These are phyloP conservation scores for Saccopteryx leptura DNA, from an alignment of 2,113 vertebrate genomes.

Conservation along the genomic window DNA sequence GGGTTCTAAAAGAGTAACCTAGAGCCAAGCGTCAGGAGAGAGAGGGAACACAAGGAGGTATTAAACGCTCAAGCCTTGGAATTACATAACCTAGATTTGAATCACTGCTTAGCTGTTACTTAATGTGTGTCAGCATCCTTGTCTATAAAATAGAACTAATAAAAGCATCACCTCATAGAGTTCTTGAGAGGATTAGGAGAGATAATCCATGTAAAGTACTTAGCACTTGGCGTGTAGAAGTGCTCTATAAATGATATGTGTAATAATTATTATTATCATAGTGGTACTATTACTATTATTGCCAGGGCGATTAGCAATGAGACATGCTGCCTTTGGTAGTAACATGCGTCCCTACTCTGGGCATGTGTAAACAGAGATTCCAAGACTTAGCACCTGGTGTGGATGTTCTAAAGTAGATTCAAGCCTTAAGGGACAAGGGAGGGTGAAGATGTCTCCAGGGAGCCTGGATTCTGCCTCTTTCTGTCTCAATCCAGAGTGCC, in stretches of 20 bases:
- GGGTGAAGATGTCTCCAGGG: neutral
- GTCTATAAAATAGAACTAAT: neutral
- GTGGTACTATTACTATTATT: neutral
- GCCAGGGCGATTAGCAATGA: neutral
- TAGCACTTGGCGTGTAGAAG: neutral
- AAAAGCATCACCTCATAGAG: neutral
- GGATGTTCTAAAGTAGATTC: neutral
- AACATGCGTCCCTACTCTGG: neutral
- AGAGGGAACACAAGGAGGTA: neutral
- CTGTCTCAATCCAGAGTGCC: neutral
- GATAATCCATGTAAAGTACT: neutral
- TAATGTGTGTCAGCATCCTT: neutral
- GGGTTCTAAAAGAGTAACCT: neutral
- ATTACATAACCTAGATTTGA: neutral
- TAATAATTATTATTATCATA: neutral
- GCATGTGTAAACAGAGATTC: neutral
- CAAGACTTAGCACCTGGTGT: neutral
- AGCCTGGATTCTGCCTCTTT: neutral
- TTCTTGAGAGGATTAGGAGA: constrained; percentile 32
- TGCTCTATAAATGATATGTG: neutral
- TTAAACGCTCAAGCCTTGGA: neutral
- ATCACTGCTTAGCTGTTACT: neutral
- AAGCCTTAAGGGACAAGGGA: neutral
- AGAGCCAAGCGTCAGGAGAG: neutral
- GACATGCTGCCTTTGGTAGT: neutral